Conservation (phyloP, 2,797 vertebrate genomes). For the Chelon labrosus region DNA sequence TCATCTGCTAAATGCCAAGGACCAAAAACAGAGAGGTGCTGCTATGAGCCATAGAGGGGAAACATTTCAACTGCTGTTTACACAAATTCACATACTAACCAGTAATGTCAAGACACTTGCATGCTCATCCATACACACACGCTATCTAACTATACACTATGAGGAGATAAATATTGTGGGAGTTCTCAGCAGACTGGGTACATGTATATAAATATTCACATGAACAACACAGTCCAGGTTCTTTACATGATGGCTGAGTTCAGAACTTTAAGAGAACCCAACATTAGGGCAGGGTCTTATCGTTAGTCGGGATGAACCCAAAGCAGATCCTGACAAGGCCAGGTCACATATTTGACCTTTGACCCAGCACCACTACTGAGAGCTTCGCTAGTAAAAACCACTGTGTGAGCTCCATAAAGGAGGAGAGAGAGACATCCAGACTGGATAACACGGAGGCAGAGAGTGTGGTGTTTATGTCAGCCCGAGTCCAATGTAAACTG, state of each 20-base stretch:
- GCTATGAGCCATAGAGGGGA: slow-evolving; percentile 23
- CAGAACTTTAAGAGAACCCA: background rate
- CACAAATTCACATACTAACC: slow-evolving; percentile 15
- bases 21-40: background rate
- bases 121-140: background rate
- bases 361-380: slow-evolving; percentile 29
- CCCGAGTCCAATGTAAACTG: slow-evolving; percentile 67
- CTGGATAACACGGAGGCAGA: slow-evolving; percentile 8
- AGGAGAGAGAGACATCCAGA: background rate
- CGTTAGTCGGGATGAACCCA: slow-evolving; percentile 41
- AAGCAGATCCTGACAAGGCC: slow-evolving; percentile 58
- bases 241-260: background rate
- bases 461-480: slow-evolving; percentile 64
- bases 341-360: slow-evolving; percentile 72
- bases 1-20: no score
- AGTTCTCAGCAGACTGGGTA: slow-evolving; percentile 9
- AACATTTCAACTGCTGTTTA: slow-evolving; percentile 41
- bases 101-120: slow-evolving; percentile 8
- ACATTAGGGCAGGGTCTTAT: slow-evolving; percentile 35
- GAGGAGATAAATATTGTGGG: slow-evolving; percentile 11
- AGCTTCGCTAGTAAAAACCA: slow-evolving; percentile 30
- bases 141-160: slow-evolving; percentile 10
- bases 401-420: background rate
- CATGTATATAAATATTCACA: slow-evolving; percentile 24
- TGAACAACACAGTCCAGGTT: slow-evolving; percentile 9